Conservation (phyloP, 2,113 vertebrate genomes). For the Sceloporus undulatus region DNA sequence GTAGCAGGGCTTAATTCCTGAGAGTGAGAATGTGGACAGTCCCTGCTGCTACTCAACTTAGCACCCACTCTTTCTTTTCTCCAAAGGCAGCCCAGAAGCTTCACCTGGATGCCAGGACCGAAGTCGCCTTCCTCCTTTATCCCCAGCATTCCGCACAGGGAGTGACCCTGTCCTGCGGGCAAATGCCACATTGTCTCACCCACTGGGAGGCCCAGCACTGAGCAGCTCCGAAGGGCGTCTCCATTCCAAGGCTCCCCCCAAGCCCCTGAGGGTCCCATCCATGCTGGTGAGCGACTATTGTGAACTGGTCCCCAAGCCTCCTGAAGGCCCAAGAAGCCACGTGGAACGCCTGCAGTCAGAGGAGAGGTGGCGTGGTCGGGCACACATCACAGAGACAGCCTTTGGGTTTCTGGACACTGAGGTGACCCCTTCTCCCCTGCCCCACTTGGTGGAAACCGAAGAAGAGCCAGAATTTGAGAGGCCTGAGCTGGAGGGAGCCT, state of each 20-base stretch:
- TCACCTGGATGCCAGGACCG: slow-evolving; percentile 7
- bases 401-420: slow-evolving; percentile 82
- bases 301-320: slow-evolving; percentile 79
- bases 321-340: slow-evolving; percentile 67
- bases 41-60: no score
- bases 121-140: slow-evolving; percentile 61
- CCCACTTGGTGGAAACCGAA: slow-evolving; percentile 34
- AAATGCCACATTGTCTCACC: slow-evolving; percentile 50
- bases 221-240: slow-evolving; percentile 88
- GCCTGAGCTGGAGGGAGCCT: slow-evolving; percentile 78
- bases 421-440: background rate
- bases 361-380: slow-evolving; percentile 83
- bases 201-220: slow-evolving; percentile 70
- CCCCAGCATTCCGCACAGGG: slow-evolving; percentile 83
- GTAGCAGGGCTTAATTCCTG: background rate
- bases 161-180: slow-evolving; percentile 83
- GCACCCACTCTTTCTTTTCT: background rate
- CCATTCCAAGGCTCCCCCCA: slow-evolving; percentile 83
- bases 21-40: background rate
- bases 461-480: slow-evolving; percentile 70
- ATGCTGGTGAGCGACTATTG: slow-evolving; percentile 80
- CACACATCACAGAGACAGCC: slow-evolving; percentile 83
- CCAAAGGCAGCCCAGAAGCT: slow-evolving; percentile 61
- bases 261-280: slow-evolving; percentile 82
- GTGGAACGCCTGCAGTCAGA: slow-evolving; percentile 79